Conservation (phyloP, 2,888 invertebrate genomes). For the Nomada lathburiana region DNA sequence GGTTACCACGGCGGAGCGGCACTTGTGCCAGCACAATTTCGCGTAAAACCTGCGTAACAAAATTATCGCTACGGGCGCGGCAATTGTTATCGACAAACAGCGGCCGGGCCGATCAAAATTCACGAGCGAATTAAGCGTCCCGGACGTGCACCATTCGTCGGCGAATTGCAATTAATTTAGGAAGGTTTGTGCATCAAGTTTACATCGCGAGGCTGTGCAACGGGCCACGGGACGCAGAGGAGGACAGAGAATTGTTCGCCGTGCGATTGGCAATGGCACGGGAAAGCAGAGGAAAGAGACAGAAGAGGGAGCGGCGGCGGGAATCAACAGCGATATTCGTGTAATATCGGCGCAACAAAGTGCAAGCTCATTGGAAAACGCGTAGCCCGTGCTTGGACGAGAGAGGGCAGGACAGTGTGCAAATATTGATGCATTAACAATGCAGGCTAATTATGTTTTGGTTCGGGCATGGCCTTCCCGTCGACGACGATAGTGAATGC, state of each 20-base stretch:
- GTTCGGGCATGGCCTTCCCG: slow-evolving; percentile 72
- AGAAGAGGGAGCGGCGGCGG: slow-evolving; percentile 45
- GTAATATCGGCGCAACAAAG: slow-evolving; percentile 75
- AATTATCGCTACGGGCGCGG: slow-evolving; percentile 23
- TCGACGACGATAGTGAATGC: slow-evolving; percentile 54
- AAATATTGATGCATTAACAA: slow-evolving; percentile 85
- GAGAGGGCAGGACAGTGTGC: slow-evolving; percentile 81
- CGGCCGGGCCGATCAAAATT: slow-evolving; percentile 47
- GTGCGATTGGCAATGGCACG: slow-evolving; percentile 1
- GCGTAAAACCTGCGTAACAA: slow-evolving; percentile 36
- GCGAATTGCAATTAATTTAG: slow-evolving; percentile 64
- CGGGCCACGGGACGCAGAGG: slow-evolving; percentile 23
- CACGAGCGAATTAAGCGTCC: slow-evolving; percentile 61
- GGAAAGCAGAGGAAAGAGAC: slow-evolving; percentile 4
- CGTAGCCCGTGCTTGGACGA: slow-evolving; percentile 63
- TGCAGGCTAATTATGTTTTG: slow-evolving; percentile 85
- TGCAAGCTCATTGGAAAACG: slow-evolving; percentile 75
- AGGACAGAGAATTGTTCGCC: slow-evolving; percentile 1
- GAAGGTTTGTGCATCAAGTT: slow-evolving; percentile 69
- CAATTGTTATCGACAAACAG: slow-evolving; percentile 55
- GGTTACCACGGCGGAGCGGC: background rate
- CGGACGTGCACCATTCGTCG: slow-evolving; percentile 49
- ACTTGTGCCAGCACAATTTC: slow-evolving; percentile 13
- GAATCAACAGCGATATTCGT: slow-evolving; percentile 72
- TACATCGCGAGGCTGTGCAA: slow-evolving; percentile 52